Percentiles rank a stretch among this genome's conserved stretches.
Conservation (phyloP, 2,113 vertebrate species). For the Balaeniceps rex region DNA sequence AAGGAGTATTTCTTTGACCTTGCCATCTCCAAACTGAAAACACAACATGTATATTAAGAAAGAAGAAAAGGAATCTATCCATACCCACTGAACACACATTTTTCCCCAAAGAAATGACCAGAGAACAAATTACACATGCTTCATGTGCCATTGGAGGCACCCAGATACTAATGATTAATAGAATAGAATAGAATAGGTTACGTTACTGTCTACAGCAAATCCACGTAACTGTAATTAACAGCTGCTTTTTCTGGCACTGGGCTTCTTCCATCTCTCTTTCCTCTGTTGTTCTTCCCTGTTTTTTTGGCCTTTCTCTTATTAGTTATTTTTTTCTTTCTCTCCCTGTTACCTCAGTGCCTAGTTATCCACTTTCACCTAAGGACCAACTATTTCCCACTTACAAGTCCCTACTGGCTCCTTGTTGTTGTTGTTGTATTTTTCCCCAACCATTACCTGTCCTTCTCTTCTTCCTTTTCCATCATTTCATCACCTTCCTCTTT, state of each 20-base stretch:
- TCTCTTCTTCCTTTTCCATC: neutral
- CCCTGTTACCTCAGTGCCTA: neutral
- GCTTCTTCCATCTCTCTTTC: neutral
- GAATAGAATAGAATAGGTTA: neutral
- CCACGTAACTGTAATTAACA: slow-evolving; percentile 25
- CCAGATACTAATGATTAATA: slow-evolving; percentile 10
- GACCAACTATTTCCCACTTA: neutral
- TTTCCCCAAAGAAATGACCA: slow-evolving; percentile 17
- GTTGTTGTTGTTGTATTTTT: fast-evolving
- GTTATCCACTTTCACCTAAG: neutral
- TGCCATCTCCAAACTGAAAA: slow-evolving; percentile 36
- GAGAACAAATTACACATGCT: slow-evolving; percentile 8
- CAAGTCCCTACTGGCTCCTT: neutral
- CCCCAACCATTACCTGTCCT: neutral
- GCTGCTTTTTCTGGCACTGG: neutral
- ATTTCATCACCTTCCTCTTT: neutral
- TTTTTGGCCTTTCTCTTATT: neutral
- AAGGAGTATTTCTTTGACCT: slow-evolving; percentile 57
- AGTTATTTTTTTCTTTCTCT: neutral
- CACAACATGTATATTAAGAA: slow-evolving; percentile 51
- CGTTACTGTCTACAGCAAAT: neutral
- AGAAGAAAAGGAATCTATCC: slow-evolving; percentile 37
- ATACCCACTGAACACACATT: neutral
- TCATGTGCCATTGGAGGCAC: slow-evolving; percentile 11
- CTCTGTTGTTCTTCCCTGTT: neutral